These are phyloP conservation scores for Eupleurogrammus muticus DNA, from an alignment of 2,797 vertebrate genomes.

Conservation along the genomic window DNA sequence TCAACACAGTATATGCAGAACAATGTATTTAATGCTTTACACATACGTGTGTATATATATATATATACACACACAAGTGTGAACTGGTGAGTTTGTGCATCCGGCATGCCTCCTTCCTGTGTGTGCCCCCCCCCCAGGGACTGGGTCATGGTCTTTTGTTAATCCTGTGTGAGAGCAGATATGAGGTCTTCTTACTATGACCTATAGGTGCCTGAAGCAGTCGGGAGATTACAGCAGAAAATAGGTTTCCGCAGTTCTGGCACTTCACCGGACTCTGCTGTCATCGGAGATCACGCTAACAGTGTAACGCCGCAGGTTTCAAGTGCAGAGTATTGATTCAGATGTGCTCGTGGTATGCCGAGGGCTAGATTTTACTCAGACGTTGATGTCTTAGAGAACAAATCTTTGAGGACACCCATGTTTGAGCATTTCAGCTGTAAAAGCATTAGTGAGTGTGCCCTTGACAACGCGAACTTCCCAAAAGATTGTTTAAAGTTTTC, in stretches of 20 bases:
- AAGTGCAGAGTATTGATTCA: slow-evolving; percentile 14
- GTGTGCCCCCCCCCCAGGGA: slow-evolving; percentile 43
- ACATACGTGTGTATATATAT: slow-evolving; percentile 9
- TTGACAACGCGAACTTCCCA: slow-evolving; percentile 2
- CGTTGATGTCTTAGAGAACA: slow-evolving; percentile 1
- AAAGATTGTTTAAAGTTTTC: slow-evolving; percentile 8
- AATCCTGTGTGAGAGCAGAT: slow-evolving; percentile 67
- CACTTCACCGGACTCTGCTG: slow-evolving; percentile 19
- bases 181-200: slow-evolving; percentile 47
- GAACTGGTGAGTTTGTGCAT: slow-evolving; percentile 31
- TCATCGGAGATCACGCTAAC: slow-evolving; percentile 30
- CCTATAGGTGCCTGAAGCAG: slow-evolving; percentile 55
- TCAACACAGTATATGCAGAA: background rate
- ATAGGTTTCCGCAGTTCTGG: slow-evolving; percentile 17
- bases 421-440: slow-evolving; percentile 20
- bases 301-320: slow-evolving; percentile 4
- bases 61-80: background rate
- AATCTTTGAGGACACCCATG: slow-evolving; percentile 13
- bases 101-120: slow-evolving; percentile 43
- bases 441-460: slow-evolving; percentile 4
- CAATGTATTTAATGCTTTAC: slow-evolving; percentile 7
- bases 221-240: slow-evolving; percentile 18
- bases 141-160: slow-evolving; percentile 49
- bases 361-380: slow-evolving; percentile 26
- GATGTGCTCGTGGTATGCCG: background rate